Evolutionary conservation across 2,113 vertebrate genomes (phyloP).

Genomic region (Dermatemys mawii): DNA sequence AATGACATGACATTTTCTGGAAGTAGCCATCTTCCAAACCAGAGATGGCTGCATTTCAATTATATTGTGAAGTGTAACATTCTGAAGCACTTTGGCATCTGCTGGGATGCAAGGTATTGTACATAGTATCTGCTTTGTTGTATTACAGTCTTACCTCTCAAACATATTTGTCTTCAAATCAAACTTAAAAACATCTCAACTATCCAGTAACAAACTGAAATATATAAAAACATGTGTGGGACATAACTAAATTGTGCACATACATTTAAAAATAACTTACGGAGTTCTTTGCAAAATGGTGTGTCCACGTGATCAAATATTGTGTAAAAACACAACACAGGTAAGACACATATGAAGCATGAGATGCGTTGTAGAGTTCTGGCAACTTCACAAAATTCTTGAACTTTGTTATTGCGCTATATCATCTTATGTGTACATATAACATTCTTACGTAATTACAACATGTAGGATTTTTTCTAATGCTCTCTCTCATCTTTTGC

Average conservation of each 20-base stretch:
- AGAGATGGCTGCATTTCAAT: not conserved
- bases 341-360: not conserved
- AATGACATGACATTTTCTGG: not conserved
- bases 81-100: not conserved
- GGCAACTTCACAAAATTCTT: not conserved
- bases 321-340: not conserved
- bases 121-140: not conserved
- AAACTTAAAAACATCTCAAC: not conserved
- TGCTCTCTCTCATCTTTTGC: not conserved
- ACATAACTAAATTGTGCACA: not conserved
- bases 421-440: not conserved
- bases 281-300: fast-evolving
- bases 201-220: not conserved
- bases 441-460: not conserved
- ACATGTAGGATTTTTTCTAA: not conserved
- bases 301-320: not conserved
- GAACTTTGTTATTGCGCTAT: not conserved
- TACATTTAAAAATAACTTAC: not conserved
- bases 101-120: not conserved
- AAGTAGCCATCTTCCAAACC: not conserved
- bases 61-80: not conserved
- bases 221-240: fast-evolving
- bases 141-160: not conserved
- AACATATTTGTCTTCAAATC: not conserved
- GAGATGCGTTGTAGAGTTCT: not conserved